Percentiles rank a stretch among this genome's conserved stretches.
Evolutionary conservation across 2,888 invertebrate species (phyloP).

Genomic region (Cabera pusaria): DNA sequence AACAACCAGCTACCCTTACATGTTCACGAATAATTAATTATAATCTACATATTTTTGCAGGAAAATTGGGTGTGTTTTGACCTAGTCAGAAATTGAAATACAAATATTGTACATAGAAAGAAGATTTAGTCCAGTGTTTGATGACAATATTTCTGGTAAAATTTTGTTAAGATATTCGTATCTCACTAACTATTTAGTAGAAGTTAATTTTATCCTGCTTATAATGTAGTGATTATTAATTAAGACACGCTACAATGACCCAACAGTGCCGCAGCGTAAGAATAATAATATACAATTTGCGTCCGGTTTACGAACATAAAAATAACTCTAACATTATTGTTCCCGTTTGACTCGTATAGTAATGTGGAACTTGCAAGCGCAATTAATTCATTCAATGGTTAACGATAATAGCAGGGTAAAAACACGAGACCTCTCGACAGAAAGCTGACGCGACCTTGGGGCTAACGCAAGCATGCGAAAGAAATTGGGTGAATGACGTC

Average conservation of each 20-base stretch:
- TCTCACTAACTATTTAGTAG: too few relatives aligned
- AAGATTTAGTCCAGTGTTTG: too few relatives aligned
- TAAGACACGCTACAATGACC: too few relatives aligned
- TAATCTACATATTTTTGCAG: too few relatives aligned
- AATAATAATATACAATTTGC: slow-evolving; percentile 11
- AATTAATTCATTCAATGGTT: slow-evolving; percentile 20
- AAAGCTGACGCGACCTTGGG: slow-evolving; percentile 36
- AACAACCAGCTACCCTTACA: slow-evolving; percentile 18
- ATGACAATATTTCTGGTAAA: too few relatives aligned
- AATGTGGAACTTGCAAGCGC: slow-evolving; percentile 17
- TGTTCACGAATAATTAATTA: slow-evolving; percentile 18
- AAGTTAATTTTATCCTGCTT: too few relatives aligned
- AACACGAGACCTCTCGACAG: slow-evolving; percentile 30
- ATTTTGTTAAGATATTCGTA: too few relatives aligned
- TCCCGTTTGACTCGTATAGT: slow-evolving; percentile 1
- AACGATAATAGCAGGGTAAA: slow-evolving; percentile 22
- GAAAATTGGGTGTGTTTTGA: too few relatives aligned
- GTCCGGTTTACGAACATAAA: slow-evolving; percentile 14
- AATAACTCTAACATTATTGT: slow-evolving; percentile 22
- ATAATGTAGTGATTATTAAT: too few relatives aligned
- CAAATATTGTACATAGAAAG: too few relatives aligned
- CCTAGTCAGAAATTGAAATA: too few relatives aligned
- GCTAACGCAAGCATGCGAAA: slow-evolving; percentile 37
- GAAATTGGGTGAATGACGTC: slow-evolving; percentile 34
- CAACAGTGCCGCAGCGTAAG: slow-evolving; percentile 7